Conservation (phyloP, 2,113 vertebrate genomes). For the Egretta garzetta region DNA sequence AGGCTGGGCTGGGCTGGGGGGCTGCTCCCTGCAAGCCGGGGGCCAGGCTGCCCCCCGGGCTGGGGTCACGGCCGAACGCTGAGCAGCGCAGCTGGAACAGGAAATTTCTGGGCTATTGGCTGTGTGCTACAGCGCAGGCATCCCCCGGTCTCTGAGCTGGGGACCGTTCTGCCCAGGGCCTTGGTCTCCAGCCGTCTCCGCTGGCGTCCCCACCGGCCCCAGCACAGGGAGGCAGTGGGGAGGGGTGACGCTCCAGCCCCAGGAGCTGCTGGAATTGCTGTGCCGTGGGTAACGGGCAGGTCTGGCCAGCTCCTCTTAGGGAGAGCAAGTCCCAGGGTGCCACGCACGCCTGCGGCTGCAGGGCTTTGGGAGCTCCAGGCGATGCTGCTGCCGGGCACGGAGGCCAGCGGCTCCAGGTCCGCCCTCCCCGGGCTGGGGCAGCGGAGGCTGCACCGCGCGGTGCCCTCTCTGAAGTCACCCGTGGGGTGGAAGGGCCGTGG, state of each 20-base stretch:
- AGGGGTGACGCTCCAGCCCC: neutral
- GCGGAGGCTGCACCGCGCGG: accelerated
- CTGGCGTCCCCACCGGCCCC: neutral
- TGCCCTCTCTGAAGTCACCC: neutral
- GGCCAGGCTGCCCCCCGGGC: too few species aligned
- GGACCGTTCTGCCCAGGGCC: accelerated
- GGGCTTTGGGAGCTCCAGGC: neutral
- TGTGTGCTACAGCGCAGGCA: accelerated
- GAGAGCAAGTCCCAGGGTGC: too few species aligned
- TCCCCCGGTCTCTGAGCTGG: neutral
- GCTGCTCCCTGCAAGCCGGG: accelerated
- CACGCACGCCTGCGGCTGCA: accelerated
- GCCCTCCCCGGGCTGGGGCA: neutral
- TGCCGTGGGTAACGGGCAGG: neutral
- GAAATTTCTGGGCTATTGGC: neutral
- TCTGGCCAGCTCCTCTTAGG: neutral
- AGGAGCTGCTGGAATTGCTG: neutral
- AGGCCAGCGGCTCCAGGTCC: neutral
- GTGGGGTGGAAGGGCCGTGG: neutral
- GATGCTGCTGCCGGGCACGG: accelerated
- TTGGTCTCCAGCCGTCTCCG: neutral
- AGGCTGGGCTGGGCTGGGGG: neutral
- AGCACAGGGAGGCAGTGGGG: neutral
- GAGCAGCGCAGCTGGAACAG: neutral
- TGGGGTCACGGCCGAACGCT: accelerated